These are phyloP conservation scores for Gadus macrocephalus DNA, from an alignment of 2,113 vertebrate genomes.

Conservation along the genomic window DNA sequence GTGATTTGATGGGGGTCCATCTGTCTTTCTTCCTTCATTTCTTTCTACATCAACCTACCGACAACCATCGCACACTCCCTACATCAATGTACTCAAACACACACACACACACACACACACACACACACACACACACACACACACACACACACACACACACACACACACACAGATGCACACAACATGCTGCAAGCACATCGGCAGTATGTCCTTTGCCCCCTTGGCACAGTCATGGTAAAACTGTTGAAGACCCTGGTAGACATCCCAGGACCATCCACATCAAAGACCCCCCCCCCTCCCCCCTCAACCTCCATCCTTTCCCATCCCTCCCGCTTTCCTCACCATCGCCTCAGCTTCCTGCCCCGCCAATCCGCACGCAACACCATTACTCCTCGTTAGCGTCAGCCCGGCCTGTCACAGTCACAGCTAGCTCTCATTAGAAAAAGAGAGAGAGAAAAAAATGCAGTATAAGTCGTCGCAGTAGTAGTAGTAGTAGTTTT, in stretches of 20 bases:
- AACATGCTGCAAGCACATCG: too few relatives aligned
- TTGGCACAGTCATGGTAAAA: conserved; percentile 21
- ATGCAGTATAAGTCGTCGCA: too few relatives aligned
- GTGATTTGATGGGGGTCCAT: background rate
- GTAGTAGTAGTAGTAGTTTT: too few relatives aligned
- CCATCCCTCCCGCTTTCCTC: conserved; percentile 14
- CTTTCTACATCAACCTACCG: background rate
- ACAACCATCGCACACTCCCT: background rate
- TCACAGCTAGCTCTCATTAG: conserved; percentile 45
- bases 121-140: too few relatives aligned
- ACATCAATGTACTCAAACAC: too few relatives aligned
- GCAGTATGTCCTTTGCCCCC: conserved; percentile 6
- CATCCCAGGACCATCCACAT: conserved; percentile 42
- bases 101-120: background rate
- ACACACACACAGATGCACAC: too few relatives aligned
- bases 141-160: too few relatives aligned
- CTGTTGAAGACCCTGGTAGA: conserved; percentile 30
- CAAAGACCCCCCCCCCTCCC: conserved; percentile 31
- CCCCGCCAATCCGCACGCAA: conserved; percentile 28
- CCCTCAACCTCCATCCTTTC: too few relatives aligned
- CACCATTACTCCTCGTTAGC: conserved; percentile 65
- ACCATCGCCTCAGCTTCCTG: conserved; percentile 26
- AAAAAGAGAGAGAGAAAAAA: conserved; percentile 1
- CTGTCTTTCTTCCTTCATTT: background rate
- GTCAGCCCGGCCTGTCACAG: conserved; percentile 52